Evolutionary conservation across 2,113 vertebrate genomes (phyloP).

Genomic region (Gila orcuttii): DNA sequence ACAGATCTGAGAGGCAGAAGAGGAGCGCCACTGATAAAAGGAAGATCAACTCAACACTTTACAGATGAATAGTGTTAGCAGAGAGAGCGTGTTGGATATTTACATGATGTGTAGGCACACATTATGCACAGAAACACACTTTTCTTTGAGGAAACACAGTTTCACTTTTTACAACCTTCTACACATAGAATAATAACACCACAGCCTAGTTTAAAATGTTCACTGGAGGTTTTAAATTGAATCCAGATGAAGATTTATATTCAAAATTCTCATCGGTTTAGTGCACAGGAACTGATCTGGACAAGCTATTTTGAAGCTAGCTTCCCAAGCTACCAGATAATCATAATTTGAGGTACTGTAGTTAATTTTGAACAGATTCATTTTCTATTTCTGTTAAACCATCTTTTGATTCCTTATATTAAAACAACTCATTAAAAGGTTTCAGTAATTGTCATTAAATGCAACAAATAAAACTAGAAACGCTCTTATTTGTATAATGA

Average conservation of each 20-base stretch:
- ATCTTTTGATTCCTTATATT: background rate
- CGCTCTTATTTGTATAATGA: background rate
- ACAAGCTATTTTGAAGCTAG: background rate
- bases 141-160: conserved; percentile 21
- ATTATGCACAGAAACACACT: background rate
- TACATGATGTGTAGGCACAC: background rate
- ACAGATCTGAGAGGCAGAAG: conserved; percentile 25
- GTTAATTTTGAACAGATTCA: background rate
- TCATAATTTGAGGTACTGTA: background rate
- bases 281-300: background rate
- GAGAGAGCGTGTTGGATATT: conserved; percentile 14
- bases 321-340: background rate
- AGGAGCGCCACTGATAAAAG: conserved; percentile 30
- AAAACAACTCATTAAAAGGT: background rate
- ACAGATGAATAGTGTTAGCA: conserved; percentile 65
- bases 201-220: conserved; percentile 2
- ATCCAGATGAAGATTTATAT: background rate
- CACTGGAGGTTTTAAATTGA: background rate
- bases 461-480: background rate
- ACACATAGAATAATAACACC: background rate
- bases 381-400: background rate
- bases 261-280: background rate
- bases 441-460: background rate
- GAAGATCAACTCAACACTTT: conserved; percentile 40
- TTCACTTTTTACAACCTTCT: conserved; percentile 13